phyloP scores from a whole-genome alignment of 2,797 vertebrate species.

The Luscinia megarhynchos region DNA sequence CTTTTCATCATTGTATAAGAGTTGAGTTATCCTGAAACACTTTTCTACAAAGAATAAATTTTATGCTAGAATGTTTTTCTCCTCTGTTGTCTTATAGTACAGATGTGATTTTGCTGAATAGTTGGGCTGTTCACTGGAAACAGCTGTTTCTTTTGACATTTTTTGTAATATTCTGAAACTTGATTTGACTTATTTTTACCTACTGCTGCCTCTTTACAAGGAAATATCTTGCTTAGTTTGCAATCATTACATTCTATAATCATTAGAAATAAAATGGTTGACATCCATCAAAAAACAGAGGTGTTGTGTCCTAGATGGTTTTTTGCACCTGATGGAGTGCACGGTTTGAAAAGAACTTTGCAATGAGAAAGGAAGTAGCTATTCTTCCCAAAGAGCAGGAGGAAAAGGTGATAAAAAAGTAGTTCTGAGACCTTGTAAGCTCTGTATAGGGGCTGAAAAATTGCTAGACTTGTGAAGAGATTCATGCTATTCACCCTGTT shows the following conservation, averaged over 20 bases:
- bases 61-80: background rate
- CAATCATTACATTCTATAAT: background rate
- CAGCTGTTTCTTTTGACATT: background rate
- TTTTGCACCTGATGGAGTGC: background rate
- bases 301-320: fast-evolving
- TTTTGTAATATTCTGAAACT: background rate
- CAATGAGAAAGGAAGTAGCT: background rate
- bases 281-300: background rate
- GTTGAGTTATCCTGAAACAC: background rate
- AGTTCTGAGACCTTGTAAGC: background rate
- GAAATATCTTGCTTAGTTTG: background rate
- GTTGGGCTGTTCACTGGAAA: background rate
- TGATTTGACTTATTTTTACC: background rate
- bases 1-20: background rate
- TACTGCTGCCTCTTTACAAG: background rate
- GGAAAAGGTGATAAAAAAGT: background rate
- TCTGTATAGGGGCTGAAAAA: fast-evolving
- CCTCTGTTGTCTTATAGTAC: background rate
- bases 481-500: background rate
- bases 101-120: background rate
- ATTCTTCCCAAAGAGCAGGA: background rate
- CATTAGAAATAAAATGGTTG: background rate
- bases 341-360: background rate
- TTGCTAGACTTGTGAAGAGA: background rate
- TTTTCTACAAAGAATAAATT: background rate